Base-by-base conservation (phyloP, 2,797 vertebrate genomes). In the Ibycter americanus region DNA sequence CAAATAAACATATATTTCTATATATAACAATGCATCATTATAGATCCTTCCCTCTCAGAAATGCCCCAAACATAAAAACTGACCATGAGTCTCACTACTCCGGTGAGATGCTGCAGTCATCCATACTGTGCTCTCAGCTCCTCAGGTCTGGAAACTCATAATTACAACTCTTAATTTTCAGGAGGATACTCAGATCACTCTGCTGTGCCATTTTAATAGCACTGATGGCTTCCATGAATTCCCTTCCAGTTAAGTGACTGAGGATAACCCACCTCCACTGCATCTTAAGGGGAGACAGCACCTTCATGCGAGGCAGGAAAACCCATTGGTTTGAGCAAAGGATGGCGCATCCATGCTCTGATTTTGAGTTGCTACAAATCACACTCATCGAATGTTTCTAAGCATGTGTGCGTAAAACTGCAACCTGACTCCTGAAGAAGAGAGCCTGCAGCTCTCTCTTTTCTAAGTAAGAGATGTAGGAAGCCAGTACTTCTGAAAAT, bases 311-410 rank as follows among this genome's bases (percentile, higher is more conserved):
- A 72, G 29, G 12, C 29, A 58, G 80, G 47, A 89, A 96, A 78
- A 81, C 22, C 23, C 38, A 66, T 2, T 9, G 42, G 18, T 18
- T 55, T 59, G 31, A 84, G 70, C 8, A 4, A 87, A 46, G 17
- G 62, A 40, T 16, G 49, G 27, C 0, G 0, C 4, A 65, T n/a
- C 23, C 0, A 0, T 15, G 36, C 55, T 46, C 42, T 63, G 23
- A 72, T 79, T 78, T 59, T 0, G 3, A 79, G 38, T 21, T 36
- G 29, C 46, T 62, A 25, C 42, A 89, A 72, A 80, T 80, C 19
- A 40, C 12, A 4, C 4, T 79, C 27, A 13, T 8, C 0, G 0
- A 54, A 77, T 42, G 18, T 32, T 83, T 83, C 62, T 58, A 38
- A 76, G 62, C 3, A 2, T 0, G 0, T 4, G 9, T 56, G 49